Evolutionary conservation across 2,113 vertebrate species (phyloP).

Genomic region (Ammodytes marinus): DNA sequence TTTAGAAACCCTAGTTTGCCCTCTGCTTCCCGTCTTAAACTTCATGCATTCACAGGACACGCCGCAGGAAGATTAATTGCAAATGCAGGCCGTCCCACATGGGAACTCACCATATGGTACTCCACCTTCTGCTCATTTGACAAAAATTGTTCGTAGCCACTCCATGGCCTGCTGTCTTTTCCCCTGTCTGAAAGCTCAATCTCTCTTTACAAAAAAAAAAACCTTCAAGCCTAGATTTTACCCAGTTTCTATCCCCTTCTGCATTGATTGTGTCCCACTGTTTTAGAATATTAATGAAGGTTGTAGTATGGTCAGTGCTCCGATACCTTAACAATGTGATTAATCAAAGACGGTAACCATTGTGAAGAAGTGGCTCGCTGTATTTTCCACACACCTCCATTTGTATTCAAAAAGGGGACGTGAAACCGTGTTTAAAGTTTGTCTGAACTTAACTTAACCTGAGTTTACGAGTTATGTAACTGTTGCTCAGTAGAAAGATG

Average conservation of each 20-base stretch:
- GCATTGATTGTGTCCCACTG: slow-evolving; percentile 57
- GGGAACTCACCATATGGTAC: slow-evolving; percentile 47
- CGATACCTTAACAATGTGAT: slow-evolving; percentile 50
- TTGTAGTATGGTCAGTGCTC: slow-evolving; percentile 22
- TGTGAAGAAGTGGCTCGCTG: slow-evolving; percentile 20
- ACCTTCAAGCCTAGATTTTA: slow-evolving; percentile 48
- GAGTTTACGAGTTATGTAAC: background rate
- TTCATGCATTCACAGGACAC: slow-evolving; percentile 25
- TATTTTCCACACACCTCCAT: slow-evolving; percentile 15
- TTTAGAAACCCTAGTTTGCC: background rate
- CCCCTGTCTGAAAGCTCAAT: slow-evolving; percentile 43
- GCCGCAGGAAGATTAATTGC: slow-evolving; percentile 52
- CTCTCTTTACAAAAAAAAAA: slow-evolving; percentile 46
- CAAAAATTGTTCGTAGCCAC: slow-evolving; percentile 62
- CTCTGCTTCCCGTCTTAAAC: slow-evolving; percentile 1
- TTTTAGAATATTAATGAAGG: slow-evolving; percentile 64
- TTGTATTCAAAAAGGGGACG: slow-evolving; percentile 1
- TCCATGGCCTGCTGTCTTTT: slow-evolving; percentile 69
- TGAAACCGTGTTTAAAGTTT: slow-evolving; percentile 5
- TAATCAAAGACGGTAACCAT: slow-evolving; percentile 43
- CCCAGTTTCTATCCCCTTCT: background rate
- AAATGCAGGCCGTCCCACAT: slow-evolving; percentile 49
- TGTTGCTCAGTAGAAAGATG: too few relatives aligned
- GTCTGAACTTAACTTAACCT: background rate
- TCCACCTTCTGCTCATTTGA: slow-evolving; percentile 67